phyloP scores from a whole-genome alignment of 2,797 vertebrate species.

The Pantherophis vulpinus region DNA sequence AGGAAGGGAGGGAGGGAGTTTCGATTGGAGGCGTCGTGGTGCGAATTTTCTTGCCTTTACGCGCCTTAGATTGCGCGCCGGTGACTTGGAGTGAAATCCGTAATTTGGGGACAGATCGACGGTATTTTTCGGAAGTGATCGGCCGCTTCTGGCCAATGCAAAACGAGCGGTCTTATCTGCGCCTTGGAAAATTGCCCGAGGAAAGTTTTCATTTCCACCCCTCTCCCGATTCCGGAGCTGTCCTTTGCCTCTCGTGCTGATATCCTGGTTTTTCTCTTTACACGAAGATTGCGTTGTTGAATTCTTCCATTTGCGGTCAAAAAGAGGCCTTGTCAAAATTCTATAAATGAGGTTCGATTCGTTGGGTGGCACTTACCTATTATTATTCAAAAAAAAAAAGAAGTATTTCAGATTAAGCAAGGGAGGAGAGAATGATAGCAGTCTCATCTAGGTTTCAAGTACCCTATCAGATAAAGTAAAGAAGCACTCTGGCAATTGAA shows the following conservation, averaged over 20 bases:
- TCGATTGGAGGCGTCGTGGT: background rate
- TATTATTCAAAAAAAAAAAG: no score
- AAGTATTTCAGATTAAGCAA: no score
- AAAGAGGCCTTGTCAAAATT: background rate
- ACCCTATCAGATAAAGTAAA: background rate
- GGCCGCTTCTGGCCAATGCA: background rate
- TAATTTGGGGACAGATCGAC: background rate
- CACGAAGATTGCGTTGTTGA: background rate
- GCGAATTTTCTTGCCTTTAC: background rate
- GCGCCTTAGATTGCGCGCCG: background rate
- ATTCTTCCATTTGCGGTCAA: background rate
- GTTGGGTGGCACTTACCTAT: background rate
- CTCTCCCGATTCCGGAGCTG: background rate
- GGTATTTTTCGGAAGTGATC: background rate
- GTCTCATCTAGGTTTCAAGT: background rate
- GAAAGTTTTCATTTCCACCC: background rate
- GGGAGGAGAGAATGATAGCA: background rate
- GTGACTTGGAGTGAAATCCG: background rate
- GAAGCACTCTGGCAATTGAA: background rate
- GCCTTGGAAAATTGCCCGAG: background rate
- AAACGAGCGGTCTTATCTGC: background rate
- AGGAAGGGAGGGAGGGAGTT: background rate
- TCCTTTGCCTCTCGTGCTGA: slow-evolving; percentile 25
- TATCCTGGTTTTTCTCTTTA: background rate
- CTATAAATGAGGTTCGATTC: background rate